Evolutionary conservation across 1,140 invertebrate genomes (phyloP), one percentile per base, ranked within the genome.

Genomic region (Cardiocondyla obscurior): DNA sequence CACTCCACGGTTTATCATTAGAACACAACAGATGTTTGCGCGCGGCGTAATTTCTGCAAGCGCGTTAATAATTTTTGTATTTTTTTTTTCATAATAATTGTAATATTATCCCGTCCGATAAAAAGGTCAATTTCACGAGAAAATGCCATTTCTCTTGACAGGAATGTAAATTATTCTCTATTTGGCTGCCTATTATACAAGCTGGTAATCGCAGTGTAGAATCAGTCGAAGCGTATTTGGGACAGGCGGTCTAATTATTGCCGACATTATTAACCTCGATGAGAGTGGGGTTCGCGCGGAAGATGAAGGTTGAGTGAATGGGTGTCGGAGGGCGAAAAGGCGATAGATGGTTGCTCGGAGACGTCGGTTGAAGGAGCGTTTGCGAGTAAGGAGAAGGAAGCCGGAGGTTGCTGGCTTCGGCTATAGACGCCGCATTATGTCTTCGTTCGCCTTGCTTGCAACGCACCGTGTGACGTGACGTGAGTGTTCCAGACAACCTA

Each of bases 401-500:
- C 62, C 76, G 65, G 82, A 83, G 81, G 76, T 74, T 74, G 70
- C 72, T 39, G 65, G 73, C 70, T 84, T 83, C 67, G 77, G 53
- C 81, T 89, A 85, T 88, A 90, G 87, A 90, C 88, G 88, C 85
- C 85, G 90, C 90, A 94, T 94, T 93, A 94, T 93, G 93, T 93
- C 92, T 93, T 90, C 90, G 88, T 85, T 88, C 90, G 90, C 88
- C 92, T 90, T 90, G 89, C 85, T 90, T 90, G 85, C 74, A 88
- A 82, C 88, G 87, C 89, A 77, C 88, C 82, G 85, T 85, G 86
- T 93, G 92, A 94, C 92, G 90, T 94, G 93, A 94, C 93, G 92
- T 91, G 93, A 94, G 92, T 94, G 93, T 94, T 93, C 89, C 91
- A 93, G 93, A 94, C 93, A 94, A 93, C 93, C 93, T 94, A 94